Percentiles rank a stretch among this genome's conserved stretches.
These are phyloP conservation scores for Drosophila neoperkinsi DNA, from an alignment of 2,888 invertebrate species.

Conservation along the genomic window DNA sequence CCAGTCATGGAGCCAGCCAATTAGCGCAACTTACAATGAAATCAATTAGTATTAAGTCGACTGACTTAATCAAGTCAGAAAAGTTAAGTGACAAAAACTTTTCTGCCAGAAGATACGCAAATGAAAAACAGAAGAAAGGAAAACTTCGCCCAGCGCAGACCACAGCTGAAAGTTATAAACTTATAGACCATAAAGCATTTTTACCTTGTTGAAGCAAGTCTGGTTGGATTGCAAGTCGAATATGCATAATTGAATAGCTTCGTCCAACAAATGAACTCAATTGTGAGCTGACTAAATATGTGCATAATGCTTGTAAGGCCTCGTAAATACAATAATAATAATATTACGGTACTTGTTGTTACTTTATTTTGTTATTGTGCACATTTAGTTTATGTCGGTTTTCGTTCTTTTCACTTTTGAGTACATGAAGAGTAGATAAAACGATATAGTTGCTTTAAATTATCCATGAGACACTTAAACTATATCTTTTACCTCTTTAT, in stretches of 20 bases:
- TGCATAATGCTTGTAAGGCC: neutral
- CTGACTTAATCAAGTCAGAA: slow-evolving; percentile 72
- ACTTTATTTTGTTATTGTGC: neutral
- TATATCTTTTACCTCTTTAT: neutral
- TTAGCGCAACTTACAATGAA: slow-evolving; percentile 72
- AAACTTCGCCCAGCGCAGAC: slow-evolving; percentile 18
- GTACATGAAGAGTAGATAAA: too few relatives aligned
- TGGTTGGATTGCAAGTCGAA: slow-evolving; percentile 18
- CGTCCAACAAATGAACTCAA: slow-evolving; percentile 1
- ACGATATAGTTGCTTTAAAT: neutral
- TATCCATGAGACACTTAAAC: neutral
- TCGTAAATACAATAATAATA: neutral
- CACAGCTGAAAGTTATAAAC: slow-evolving; percentile 6
- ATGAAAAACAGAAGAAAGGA: neutral
- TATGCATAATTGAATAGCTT: slow-evolving; percentile 40
- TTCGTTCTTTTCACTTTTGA: neutral
- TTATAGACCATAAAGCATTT: neutral
- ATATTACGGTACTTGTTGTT: neutral
- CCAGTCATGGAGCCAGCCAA: slow-evolving; percentile 51
- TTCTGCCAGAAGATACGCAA: slow-evolving; percentile 3
- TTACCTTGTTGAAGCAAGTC: neutral
- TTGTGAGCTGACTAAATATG: neutral
- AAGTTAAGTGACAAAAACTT: slow-evolving; percentile 74
- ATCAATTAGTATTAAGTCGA: slow-evolving; percentile 73
- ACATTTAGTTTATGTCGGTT: neutral